Conservation (phyloP, 1,140 invertebrate genomes). For the Arctopsyche grandis region DNA sequence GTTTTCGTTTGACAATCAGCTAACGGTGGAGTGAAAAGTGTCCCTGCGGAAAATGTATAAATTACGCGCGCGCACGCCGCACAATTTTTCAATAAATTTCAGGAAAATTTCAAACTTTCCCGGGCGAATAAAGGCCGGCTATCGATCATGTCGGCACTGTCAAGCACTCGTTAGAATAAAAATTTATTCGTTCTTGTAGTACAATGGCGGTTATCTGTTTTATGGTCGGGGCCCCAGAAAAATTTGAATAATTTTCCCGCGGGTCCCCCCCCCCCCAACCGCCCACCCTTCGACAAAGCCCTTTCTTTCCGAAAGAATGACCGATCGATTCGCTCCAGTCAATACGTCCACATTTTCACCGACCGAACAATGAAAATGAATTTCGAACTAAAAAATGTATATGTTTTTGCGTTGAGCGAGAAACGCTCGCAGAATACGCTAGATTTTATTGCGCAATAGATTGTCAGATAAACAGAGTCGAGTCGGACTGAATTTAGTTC, state of each 20-base stretch:
- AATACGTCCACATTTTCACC: neutral
- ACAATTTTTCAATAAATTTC: neutral
- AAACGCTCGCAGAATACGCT: slow-evolving; percentile 15
- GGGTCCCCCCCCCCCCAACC: neutral
- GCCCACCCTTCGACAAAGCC: neutral
- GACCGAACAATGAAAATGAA: neutral
- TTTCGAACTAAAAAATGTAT: neutral
- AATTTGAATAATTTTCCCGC: slow-evolving; percentile 21
- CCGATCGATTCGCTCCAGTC: neutral
- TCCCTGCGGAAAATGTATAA: neutral
- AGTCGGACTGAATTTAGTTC: neutral
- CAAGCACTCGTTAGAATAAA: slow-evolving; percentile 27
- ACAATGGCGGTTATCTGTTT: slow-evolving; percentile 30
- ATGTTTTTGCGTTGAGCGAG: neutral
- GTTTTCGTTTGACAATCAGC: neutral
- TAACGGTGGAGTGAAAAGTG: neutral
- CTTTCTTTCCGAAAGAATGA: neutral
- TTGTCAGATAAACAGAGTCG: slow-evolving; percentile 5
- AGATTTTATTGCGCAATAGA: slow-evolving; percentile 12
- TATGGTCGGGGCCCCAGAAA: neutral
- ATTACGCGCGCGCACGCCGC: neutral
- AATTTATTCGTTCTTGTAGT: slow-evolving; percentile 27
- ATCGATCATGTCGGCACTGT: slow-evolving; percentile 26
- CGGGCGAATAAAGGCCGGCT: neutral
- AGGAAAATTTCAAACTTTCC: neutral